Evolutionary conservation across 2,797 vertebrate species (phyloP), one percentile per base, ranked within the genome.

Genomic region (Sebastes umbrosus): DNA sequence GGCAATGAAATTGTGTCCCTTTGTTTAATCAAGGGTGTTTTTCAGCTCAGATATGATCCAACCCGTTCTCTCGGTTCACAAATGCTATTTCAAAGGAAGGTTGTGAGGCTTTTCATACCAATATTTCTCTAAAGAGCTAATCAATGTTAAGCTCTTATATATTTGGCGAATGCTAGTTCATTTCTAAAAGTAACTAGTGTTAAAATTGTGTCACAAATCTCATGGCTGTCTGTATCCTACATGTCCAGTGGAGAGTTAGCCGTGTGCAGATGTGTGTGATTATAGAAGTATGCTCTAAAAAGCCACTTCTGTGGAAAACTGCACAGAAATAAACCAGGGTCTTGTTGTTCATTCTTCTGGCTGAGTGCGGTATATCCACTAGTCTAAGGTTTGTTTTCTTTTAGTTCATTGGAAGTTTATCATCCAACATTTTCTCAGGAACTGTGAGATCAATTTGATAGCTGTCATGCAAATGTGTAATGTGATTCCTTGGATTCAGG

Each of bases 11-110:
- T n/a, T 65, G n/a, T 50, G 22, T n/a, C 27, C 9, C 29, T 73
- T 83, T 71, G 69, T 77, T 73, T 76, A 74, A 60, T 74, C 62
- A 58, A 5, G 43, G 52, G 74, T 18, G 18, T 14, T 14, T 67
- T 83, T 74, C 8, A 27, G 13, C 34, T 70, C 60, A 22, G 11
- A 39, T 43, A 34, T 52, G 62, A 69, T 73, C 80, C 16, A 76
- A 32, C 29, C 39, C n/a, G 7, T 36, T 67, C 66, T 65, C 16
- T 39, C 0, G 50, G 13, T 46, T 31, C 55, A 70, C 39, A 43
- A 57, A 72, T 32, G 7, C 16, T 4, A 22, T 12, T 22, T 50
- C 31, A 59, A 70, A 65, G 5, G 18, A 73, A 52, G 39, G 25
- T 29, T 69, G 57, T 63, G 60, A 75, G 8, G 4, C 31, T 69